Evolutionary conservation across 1,140 invertebrate genomes (phyloP).

Genomic region (Bombus ignitus): DNA sequence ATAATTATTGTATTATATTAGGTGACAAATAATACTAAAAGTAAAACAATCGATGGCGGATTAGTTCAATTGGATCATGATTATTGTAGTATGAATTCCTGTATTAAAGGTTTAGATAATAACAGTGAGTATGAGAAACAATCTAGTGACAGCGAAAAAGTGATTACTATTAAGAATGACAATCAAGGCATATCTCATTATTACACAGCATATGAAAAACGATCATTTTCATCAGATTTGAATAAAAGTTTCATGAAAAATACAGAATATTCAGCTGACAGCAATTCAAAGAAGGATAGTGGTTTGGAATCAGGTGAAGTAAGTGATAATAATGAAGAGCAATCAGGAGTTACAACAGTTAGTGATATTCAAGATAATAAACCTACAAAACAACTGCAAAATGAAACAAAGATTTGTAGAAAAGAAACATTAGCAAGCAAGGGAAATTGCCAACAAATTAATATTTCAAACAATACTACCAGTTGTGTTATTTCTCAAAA

Average conservation of each 20-base stretch:
- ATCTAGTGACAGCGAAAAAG: conserved; percentile 53
- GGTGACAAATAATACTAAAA: conserved; percentile 55
- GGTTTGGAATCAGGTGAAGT: conserved; percentile 79
- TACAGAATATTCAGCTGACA: conserved; percentile 59
- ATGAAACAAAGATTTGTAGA: not conserved
- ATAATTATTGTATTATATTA: conserved; percentile 30
- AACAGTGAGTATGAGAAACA: conserved; percentile 58
- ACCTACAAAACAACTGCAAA: conserved; percentile 1
- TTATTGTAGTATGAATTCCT: conserved; percentile 78
- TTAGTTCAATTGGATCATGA: conserved; percentile 82
- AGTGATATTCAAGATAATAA: not conserved
- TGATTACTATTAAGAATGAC: conserved; percentile 38
- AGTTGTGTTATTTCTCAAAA: conserved; percentile 5
- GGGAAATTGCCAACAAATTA: not conserved
- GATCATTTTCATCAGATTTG: not conserved
- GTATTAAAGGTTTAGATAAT: conserved; percentile 44
- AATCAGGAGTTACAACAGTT: not conserved
- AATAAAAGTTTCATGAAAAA: conserved; percentile 17
- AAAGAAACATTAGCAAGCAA: not conserved
- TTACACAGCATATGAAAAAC: conserved; percentile 24
- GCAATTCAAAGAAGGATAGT: conserved; percentile 78
- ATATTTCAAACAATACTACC: conserved; percentile 5
- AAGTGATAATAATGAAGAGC: conserved; percentile 77
- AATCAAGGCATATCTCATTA: conserved; percentile 17
- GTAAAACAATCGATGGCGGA: conserved; percentile 56